phyloP scores from a whole-genome alignment of 2,797 vertebrate genomes.

The Steatocranus sp. region DNA sequence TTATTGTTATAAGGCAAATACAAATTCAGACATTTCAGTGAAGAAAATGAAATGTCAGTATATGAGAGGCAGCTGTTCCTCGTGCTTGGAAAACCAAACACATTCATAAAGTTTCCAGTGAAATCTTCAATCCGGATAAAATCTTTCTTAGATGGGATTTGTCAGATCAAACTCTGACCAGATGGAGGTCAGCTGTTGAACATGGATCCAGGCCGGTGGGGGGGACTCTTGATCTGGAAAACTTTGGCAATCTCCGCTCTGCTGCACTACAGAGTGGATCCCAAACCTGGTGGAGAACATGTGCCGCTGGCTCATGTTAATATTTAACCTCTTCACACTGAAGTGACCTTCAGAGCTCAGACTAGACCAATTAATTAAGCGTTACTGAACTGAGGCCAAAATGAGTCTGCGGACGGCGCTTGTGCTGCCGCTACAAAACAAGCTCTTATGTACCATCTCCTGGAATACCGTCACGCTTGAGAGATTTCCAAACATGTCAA shows the following conservation, averaged over 20 bases:
- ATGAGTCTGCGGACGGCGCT: conserved; percentile 3
- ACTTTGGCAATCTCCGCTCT: not conserved
- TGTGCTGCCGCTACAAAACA: not conserved
- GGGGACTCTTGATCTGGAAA: not conserved
- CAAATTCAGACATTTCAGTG: not conserved
- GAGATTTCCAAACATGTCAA: conserved; percentile 20
- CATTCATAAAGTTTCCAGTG: not conserved
- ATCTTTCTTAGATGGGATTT: not conserved
- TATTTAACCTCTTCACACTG: conserved; percentile 33
- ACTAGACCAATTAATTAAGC: conserved; percentile 58
- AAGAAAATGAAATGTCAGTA: not conserved
- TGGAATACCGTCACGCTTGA: conserved; percentile 38
- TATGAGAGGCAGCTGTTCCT: not conserved
- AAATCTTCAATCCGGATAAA: not conserved
- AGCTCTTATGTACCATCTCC: not conserved
- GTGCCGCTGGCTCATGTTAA: conserved; percentile 45
- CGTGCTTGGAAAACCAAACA: not conserved
- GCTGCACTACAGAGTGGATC: not conserved
- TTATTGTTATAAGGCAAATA: not conserved
- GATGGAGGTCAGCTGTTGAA: not conserved
- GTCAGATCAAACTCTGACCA: conserved; percentile 7
- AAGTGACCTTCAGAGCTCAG: conserved; percentile 39
- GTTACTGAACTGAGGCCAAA: conserved; percentile 42
- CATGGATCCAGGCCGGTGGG: not conserved
- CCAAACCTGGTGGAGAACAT: conserved; percentile 12